Percentiles rank a stretch among this genome's conserved stretches.
These are phyloP conservation scores for Rhogogaster chlorosoma DNA, from an alignment of 2,888 invertebrate species.

Conservation along the genomic window DNA sequence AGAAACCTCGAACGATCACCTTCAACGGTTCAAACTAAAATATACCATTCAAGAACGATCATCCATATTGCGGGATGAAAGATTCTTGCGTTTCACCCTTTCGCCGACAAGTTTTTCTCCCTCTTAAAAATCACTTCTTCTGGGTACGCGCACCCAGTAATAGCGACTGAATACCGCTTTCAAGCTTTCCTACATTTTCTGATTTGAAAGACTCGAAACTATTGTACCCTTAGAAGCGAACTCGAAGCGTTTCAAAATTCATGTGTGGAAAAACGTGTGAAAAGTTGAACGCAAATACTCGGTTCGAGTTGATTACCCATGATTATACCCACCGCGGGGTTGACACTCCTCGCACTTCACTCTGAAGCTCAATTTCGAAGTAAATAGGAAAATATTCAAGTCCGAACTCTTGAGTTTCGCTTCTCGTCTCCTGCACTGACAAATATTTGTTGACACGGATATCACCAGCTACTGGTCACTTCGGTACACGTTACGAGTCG, in stretches of 20 bases:
- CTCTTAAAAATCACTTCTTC: neutral
- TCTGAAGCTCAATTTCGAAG: neutral
- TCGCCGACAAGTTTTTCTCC: neutral
- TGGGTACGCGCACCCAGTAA: neutral
- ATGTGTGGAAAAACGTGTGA: neutral
- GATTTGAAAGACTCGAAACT: neutral
- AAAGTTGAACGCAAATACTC: neutral
- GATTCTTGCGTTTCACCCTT: neutral
- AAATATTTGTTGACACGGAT: slow-evolving; percentile 6
- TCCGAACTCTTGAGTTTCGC: neutral
- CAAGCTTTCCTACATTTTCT: neutral
- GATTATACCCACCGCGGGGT: neutral
- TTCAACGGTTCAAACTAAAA: neutral
- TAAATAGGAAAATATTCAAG: neutral
- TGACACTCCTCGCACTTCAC: neutral
- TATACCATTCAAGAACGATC: neutral
- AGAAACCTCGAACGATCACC: neutral
- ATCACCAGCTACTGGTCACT: neutral
- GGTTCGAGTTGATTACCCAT: neutral
- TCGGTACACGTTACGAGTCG: neutral
- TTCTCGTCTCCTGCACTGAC: neutral
- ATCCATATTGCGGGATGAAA: neutral
- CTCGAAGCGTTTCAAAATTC: neutral
- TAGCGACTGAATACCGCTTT: neutral
- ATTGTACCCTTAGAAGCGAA: no score